phyloP scores from a whole-genome alignment of 2,888 invertebrate species.

The Chironomus tentans region DNA sequence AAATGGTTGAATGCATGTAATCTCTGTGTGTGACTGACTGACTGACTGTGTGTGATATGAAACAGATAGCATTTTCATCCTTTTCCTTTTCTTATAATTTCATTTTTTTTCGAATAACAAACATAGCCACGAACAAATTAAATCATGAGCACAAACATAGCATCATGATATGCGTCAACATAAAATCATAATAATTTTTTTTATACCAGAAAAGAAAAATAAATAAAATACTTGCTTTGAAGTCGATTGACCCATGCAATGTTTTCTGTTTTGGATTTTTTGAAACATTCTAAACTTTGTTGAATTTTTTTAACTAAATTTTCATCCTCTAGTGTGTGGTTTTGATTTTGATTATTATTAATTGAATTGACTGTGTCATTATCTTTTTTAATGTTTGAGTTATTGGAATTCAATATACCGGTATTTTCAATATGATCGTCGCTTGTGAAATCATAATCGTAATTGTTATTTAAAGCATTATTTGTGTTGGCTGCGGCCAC shows the following conservation, averaged over 20 bases:
- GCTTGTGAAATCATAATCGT: slow-evolving; percentile 48
- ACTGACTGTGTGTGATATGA: no score
- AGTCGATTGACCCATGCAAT: slow-evolving; percentile 37
- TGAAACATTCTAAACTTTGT: slow-evolving; percentile 26
- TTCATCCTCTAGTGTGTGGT: slow-evolving; percentile 26
- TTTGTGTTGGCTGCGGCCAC: slow-evolving; percentile 32
- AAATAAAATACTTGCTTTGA: slow-evolving; percentile 41
- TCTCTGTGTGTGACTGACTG: no score
- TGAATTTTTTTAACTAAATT: slow-evolving; percentile 27
- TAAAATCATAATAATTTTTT: neutral
- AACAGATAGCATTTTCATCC: no score
- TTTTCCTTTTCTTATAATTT: no score
- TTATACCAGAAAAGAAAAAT: slow-evolving; percentile 26
- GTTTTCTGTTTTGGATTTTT: slow-evolving; percentile 23
- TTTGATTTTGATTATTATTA: slow-evolving; percentile 16
- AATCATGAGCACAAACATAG: neutral
- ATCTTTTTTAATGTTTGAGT: slow-evolving; percentile 12
- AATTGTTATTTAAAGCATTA: slow-evolving; percentile 36
- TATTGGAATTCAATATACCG: slow-evolving; percentile 23
- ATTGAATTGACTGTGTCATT: slow-evolving; percentile 22
- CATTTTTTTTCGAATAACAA: no score
- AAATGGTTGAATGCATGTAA: no score
- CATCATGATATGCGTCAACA: neutral
- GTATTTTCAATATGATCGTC: slow-evolving; percentile 43
- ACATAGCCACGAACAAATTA: neutral